Evolutionary conservation across 1,140 invertebrate species (phyloP).

Genomic region (Formica exsecta): DNA sequence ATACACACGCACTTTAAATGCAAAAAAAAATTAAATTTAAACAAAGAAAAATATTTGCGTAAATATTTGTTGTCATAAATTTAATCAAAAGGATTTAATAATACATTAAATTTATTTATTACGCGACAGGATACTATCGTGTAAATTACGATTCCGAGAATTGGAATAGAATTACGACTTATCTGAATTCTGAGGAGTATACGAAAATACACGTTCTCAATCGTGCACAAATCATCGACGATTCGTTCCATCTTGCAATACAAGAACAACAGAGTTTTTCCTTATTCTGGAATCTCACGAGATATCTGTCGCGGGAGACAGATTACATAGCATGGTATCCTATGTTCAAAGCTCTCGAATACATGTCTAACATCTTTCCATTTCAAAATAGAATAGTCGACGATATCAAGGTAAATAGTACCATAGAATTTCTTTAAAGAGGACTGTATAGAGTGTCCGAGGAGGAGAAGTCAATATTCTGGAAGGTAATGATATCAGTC

Average conservation of each 20-base stretch:
- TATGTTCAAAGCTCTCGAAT: constrained; percentile 65
- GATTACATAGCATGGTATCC: constrained; percentile 65
- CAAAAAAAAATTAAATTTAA: no score
- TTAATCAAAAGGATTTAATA: no score
- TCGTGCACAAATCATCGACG: background rate
- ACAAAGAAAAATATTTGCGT: no score
- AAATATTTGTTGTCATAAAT: no score
- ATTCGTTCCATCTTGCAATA: background rate
- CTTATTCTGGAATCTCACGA: background rate
- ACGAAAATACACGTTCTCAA: background rate
- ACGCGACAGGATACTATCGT: constrained; percentile 6
- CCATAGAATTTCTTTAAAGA: background rate
- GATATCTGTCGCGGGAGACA: background rate
- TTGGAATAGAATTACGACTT: background rate
- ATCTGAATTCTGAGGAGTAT: background rate
- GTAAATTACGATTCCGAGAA: background rate
- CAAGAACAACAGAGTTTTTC: background rate
- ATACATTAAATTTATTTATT: background rate
- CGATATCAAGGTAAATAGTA: background rate
- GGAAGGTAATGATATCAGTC: no score
- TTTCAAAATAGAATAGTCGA: background rate
- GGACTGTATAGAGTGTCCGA: no score
- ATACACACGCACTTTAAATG: no score
- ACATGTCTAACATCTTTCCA: background rate
- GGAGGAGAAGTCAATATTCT: no score